These are phyloP conservation scores for Puffinus mauretanicus DNA, from an alignment of 2,113 vertebrate species.

Conservation along the genomic window DNA sequence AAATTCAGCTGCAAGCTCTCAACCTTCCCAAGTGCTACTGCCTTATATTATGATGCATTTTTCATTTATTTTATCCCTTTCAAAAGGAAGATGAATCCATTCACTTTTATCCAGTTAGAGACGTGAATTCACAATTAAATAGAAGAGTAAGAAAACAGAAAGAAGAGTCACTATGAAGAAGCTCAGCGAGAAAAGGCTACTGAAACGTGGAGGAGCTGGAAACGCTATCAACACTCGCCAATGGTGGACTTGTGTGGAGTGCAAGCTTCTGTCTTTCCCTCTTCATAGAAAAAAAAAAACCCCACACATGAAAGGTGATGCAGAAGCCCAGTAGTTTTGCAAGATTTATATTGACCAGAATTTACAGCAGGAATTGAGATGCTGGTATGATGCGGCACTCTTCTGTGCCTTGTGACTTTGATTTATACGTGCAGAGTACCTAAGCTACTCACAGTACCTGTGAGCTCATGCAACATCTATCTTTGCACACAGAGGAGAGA, in stretches of 20 bases:
- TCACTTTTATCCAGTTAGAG: background rate
- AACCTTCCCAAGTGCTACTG: background rate
- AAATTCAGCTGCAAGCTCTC: constrained; percentile 23
- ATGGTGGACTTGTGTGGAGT: background rate
- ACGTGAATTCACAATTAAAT: background rate
- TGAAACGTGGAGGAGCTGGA: background rate
- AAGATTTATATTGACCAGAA: background rate
- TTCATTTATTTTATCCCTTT: background rate
- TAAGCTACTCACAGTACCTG: background rate
- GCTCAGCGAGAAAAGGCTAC: background rate
- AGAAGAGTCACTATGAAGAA: background rate
- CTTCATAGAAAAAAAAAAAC: background rate
- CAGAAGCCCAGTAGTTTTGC: background rate
- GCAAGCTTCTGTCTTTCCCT: background rate
- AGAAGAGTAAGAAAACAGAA: background rate
- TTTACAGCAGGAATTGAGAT: background rate
- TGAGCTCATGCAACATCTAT: background rate
- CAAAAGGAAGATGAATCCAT: background rate
- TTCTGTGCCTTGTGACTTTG: background rate
- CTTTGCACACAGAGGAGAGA: background rate
- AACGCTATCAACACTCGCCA: background rate
- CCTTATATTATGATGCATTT: background rate
- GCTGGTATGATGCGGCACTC: background rate
- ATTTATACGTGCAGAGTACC: background rate
- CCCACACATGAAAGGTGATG: background rate